These are phyloP conservation scores for Gryon sp. DNA, from an alignment of 1,140 invertebrate species.

Conservation along the genomic window DNA sequence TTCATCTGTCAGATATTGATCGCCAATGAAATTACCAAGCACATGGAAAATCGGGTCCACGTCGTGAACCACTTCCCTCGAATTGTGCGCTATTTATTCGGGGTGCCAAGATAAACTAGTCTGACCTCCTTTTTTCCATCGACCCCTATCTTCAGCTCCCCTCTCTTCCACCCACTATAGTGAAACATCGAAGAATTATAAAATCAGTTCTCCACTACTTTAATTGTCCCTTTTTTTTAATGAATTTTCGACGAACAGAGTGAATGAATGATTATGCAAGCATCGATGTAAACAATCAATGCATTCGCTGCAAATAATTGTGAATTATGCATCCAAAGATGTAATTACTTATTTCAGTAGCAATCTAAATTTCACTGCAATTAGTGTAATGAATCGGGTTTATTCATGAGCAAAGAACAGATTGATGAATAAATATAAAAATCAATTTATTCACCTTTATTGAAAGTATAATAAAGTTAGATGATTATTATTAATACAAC, in stretches of 20 bases:
- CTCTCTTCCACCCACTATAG: not conserved
- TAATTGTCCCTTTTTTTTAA: too few species aligned
- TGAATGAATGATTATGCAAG: too few species aligned
- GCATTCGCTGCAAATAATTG: too few species aligned
- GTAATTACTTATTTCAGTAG: not conserved
- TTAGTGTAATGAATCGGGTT: not conserved
- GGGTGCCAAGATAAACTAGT: constrained; percentile 32
- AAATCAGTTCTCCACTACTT: too few species aligned
- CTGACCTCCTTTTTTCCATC: constrained; percentile 17
- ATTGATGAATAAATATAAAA: not conserved
- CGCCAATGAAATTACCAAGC: constrained; percentile 22
- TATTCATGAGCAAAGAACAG: not conserved
- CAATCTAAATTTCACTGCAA: not conserved
- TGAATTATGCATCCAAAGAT: not conserved
- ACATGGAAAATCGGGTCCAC: constrained; percentile 28
- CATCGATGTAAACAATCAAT: too few species aligned
- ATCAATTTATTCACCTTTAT: too few species aligned
- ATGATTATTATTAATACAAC: too few species aligned
- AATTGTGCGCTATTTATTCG: constrained; percentile 29
- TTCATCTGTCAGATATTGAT: constrained; percentile 43
- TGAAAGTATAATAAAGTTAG: too few species aligned
- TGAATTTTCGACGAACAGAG: too few species aligned
- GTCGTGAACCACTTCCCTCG: constrained; percentile 19
- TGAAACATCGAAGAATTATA: too few species aligned
- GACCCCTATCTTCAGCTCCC: not conserved